These are phyloP conservation scores for Microplitis manilae DNA, from an alignment of 2,888 invertebrate species.

Conservation along the genomic window DNA sequence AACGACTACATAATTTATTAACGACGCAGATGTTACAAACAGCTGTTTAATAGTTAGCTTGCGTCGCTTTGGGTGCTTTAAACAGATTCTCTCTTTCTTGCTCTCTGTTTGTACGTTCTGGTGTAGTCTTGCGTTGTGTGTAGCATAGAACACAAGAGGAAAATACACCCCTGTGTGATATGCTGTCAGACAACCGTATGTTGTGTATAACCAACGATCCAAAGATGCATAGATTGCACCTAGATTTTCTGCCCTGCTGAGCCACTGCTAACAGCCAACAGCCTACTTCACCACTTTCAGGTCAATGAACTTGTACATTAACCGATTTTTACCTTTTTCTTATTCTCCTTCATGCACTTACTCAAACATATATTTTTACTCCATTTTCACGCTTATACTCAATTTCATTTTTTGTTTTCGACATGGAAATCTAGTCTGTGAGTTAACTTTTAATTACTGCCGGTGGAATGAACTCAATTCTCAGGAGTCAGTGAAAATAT, in stretches of 20 bases:
- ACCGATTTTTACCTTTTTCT: not conserved
- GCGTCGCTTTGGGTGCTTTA: not conserved
- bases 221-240: constrained; percentile 62
- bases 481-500: no score
- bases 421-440: no score
- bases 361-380: constrained; percentile 37
- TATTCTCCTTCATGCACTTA: constrained; percentile 37
- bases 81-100: not conserved
- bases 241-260: constrained; percentile 51
- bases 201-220: constrained; percentile 1
- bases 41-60: constrained; percentile 54
- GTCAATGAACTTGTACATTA: constrained; percentile 26
- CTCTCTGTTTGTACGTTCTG: not conserved
- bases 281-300: not conserved
- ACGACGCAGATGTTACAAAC: constrained; percentile 63
- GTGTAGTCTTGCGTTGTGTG: not conserved
- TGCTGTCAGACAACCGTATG: constrained; percentile 19
- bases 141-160: not conserved
- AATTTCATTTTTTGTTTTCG: not conserved
- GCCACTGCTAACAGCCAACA: constrained; percentile 14
- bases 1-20: constrained; percentile 54
- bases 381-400: not conserved
- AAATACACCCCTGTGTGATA: not conserved
- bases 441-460: no score
- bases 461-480: no score